phyloP scores from a whole-genome alignment of 2,888 invertebrate genomes.

The Seira musarum region DNA sequence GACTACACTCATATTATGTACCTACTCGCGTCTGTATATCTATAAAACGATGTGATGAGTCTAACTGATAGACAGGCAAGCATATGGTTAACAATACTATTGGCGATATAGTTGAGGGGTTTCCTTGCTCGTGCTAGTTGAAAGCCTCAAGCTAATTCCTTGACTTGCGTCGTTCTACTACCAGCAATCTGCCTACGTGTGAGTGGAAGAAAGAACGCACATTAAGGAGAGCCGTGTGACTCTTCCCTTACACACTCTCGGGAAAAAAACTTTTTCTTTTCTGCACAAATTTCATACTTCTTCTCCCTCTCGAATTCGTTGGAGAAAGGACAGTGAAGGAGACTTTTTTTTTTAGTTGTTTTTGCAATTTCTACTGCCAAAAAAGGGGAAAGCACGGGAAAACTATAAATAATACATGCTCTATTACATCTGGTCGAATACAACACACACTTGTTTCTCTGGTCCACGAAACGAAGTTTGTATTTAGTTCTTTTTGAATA shows the following conservation, averaged over 20 bases:
- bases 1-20: too few species aligned
- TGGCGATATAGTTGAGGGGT: neutral
- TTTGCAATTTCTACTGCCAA: neutral
- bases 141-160: neutral
- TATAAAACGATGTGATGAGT: too few species aligned
- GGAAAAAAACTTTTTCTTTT: neutral
- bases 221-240: neutral
- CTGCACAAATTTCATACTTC: constrained; percentile 4
- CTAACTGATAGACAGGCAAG: neutral
- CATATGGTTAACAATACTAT: neutral
- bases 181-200: neutral
- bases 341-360: neutral
- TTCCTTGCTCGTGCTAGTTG: neutral
- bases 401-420: neutral
- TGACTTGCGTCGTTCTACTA: constrained; percentile 36
- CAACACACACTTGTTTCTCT: neutral
- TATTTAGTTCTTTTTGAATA: too few species aligned
- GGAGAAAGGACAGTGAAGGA: constrained; percentile 40
- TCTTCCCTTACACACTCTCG: neutral
- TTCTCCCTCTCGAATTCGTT: constrained; percentile 22
- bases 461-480: too few species aligned
- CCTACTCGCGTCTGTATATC: neutral
- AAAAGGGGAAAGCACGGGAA: neutral
- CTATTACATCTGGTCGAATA: neutral
- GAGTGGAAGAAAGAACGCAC: neutral